Evolutionary conservation across 2,797 vertebrate genomes (phyloP).

Genomic region (Spondyliosoma cantharus): DNA sequence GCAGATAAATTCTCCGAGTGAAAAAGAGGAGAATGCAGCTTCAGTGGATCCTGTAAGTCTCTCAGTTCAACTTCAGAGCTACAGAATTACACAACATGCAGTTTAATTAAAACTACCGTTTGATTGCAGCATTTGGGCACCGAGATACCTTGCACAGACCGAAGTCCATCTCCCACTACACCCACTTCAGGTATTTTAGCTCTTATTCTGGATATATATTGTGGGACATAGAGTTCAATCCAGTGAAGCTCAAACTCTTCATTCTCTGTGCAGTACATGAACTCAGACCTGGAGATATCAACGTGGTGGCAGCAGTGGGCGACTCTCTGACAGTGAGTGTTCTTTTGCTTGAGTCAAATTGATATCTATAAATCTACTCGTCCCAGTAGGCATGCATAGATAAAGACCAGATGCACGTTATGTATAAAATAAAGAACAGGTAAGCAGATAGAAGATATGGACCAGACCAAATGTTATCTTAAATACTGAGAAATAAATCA

Average conservation of each 20-base stretch:
- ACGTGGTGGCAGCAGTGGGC: slow-evolving; percentile 92
- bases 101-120: not conserved
- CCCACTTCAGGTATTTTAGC: slow-evolving; percentile 78
- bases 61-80: not conserved
- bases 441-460: not conserved
- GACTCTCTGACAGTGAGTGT: slow-evolving; percentile 93
- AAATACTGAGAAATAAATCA: too few species aligned
- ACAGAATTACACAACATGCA: not conserved
- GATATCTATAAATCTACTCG: not conserved
- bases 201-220: not conserved
- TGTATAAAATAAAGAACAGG: not conserved
- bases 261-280: slow-evolving; percentile 86
- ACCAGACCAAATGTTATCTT: not conserved
- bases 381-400: not conserved
- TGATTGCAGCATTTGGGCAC: slow-evolving; percentile 77
- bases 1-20: slow-evolving; percentile 65
- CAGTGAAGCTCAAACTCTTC: not conserved
- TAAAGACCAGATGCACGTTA: not conserved
- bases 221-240: slow-evolving; percentile 7
- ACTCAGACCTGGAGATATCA: slow-evolving; percentile 91
- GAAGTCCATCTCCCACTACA: slow-evolving; percentile 69
- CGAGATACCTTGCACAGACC: slow-evolving; percentile 75
- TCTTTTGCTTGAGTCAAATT: not conserved
- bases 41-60: slow-evolving; percentile 66
- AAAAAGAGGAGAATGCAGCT: not conserved